Evolutionary conservation across 2,113 vertebrate genomes (phyloP), one percentile per base, ranked within the genome.

Genomic region (Callithrix jacchus): DNA sequence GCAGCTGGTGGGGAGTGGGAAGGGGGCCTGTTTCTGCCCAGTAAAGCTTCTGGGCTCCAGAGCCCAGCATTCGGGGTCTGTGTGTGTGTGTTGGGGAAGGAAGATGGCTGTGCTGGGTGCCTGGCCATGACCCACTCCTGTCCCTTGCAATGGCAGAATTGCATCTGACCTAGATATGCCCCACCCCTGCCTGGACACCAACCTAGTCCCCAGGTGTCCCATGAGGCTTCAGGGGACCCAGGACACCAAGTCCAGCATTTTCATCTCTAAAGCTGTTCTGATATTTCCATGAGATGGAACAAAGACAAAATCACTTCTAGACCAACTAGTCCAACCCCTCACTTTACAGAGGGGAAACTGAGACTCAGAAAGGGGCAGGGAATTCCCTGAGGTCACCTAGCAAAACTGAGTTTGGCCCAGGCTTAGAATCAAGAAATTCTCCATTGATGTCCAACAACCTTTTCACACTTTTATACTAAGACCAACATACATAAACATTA

Each of bases 1-100:
- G 70, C 4, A 7, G 84, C 82, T 87, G 79, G 68, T n/a, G 9
- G 23, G 21, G 81, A 52, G 66, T 35, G 40, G 93, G 74, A 56
- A 35, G n/a, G 76, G 18, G 85, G 90, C 80, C 70, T 14, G 37
- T 91, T 45, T 91, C 74, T 94, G 61, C 23, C 77, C 73, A 49
- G 89, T 49, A 61, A 54, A 89, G 90, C 74, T 97, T 77, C 79
- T 35, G 89, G 89, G 32, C 71, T 52, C 83, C 83, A 64, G 21
- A 3, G 37, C 10, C 49, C 49, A 80, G 85, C 27, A 7, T 70
- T 42, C 73, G 81, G 79, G 58, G 82, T 37, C 47, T 47, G 73
- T 5, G 5, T 17, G 3, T 17, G 3, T 66, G 37, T 84, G 27
- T 21, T 32, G 64, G 76, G 35, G 54, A 80, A 80, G 6, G 32